Evolutionary conservation across 2,797 vertebrate genomes (phyloP), one percentile per base, ranked within the genome.

Genomic region (Clarias pachynema): DNA sequence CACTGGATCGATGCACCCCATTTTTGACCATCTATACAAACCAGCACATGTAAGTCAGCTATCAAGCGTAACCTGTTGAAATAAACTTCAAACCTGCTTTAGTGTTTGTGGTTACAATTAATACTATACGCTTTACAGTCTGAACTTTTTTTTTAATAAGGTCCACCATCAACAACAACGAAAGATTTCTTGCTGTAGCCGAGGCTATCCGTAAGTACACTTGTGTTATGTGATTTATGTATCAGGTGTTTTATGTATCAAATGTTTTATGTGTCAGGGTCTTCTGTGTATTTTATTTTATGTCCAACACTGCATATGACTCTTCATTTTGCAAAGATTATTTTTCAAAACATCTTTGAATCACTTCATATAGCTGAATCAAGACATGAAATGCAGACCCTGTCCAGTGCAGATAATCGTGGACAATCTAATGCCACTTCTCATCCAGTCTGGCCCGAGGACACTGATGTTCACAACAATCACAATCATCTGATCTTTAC

Each of bases 1-100:
- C 29, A 4, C 40, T 90, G 31, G 0, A 18, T 18, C 82, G 75
- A 24, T 86, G 84, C 53, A 79, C 74, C 40, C 85, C 85, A 69
- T 83, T 88, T 79, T 15, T 73, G 40, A 66, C 34, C 7, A n/a
- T 5, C 26, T 24, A 57, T 4, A 68, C 68, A n/a, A 53, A 24
- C 22, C 79, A 37, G 57, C 22, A 18, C 20, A 31, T 5, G 40
- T 77, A 63, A 79, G 26, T 34, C 82, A 72, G n/a, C 1, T 40
- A 74, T 31, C 22, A 22, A 7, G 75, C 44, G 44, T 84, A 59
- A 63, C 53, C 10, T 70, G 34, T 34, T 65, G 9, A 60, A 62
- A 78, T 78, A 37, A 78, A n/a, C 57, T 40, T 22, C 29, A 59
- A 34, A 34, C 10, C 0, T 22, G 10, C 8, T 77, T 20, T 34